Evolutionary conservation across 2,113 vertebrate genomes (phyloP).

Genomic region (Silurus asotus): DNA sequence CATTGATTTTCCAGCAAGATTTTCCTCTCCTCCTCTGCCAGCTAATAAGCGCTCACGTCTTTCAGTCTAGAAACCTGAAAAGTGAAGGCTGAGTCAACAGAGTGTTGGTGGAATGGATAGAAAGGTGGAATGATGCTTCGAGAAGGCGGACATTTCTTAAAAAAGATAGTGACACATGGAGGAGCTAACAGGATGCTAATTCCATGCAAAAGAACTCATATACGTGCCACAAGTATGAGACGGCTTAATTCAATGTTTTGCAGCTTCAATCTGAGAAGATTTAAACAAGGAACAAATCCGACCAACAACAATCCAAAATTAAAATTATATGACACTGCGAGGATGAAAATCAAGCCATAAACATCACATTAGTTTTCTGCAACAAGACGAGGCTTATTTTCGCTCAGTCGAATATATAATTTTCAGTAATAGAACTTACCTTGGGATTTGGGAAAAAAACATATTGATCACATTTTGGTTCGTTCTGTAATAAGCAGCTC

Average conservation of each 20-base stretch:
- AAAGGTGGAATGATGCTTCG: conserved; percentile 29
- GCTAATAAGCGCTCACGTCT: conserved; percentile 52
- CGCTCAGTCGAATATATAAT: neutral
- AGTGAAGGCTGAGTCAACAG: conserved; percentile 41
- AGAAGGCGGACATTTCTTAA: neutral
- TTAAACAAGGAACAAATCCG: conserved; percentile 20
- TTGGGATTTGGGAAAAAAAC: neutral
- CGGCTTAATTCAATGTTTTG: conserved; percentile 34
- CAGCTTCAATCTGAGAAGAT: neutral
- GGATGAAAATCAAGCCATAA: neutral
- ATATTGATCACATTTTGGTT: too few species aligned
- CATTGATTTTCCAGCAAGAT: conserved; percentile 53
- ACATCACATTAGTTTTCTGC: neutral
- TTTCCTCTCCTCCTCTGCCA: conserved; percentile 37
- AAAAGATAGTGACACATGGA: conserved; percentile 16
- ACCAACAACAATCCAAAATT: neutral
- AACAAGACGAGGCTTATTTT: neutral
- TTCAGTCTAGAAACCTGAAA: conserved; percentile 9
- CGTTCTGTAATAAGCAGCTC: too few species aligned
- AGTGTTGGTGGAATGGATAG: neutral
- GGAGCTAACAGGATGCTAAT: neutral
- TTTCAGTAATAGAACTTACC: neutral
- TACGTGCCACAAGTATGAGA: conserved; percentile 17
- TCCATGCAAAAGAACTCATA: neutral
- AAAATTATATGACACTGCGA: neutral